Evolutionary conservation across 2,797 vertebrate species (phyloP).

Genomic region (Diglossa cyanea): DNA sequence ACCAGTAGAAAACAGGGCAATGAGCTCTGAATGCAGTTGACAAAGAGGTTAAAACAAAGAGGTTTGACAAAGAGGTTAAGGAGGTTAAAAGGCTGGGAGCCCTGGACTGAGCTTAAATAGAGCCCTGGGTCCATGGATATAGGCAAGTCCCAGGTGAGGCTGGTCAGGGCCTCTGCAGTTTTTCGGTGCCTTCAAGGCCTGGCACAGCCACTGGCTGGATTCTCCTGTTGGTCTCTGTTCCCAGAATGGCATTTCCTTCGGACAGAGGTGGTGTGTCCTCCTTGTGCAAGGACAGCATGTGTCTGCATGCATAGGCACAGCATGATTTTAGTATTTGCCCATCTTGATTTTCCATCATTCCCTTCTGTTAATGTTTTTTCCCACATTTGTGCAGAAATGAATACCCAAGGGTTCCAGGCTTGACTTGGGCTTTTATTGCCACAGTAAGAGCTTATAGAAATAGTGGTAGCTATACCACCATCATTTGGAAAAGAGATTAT

Average conservation of each 20-base stretch:
- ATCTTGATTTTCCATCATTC: not conserved
- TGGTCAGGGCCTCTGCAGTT: not conserved
- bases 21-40: not conserved
- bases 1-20: not conserved
- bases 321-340: not conserved
- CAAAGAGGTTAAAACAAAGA: not conserved
- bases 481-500: not conserved
- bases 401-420: not conserved
- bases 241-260: not conserved
- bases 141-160: not conserved
- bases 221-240: not conserved
- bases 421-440: not conserved
- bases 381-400: not conserved
- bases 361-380: not conserved
- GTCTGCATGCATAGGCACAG: fast-evolving
- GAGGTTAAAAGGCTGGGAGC: not conserved
- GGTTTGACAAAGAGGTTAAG: not conserved
- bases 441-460: not conserved
- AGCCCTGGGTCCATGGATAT: not conserved
- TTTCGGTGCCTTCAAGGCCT: fast-evolving
- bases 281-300: fast-evolving
- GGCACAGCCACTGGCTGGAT: not conserved
- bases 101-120: not conserved
- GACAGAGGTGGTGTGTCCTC: not conserved
- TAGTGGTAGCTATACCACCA: not conserved